Conservation (phyloP, 2,113 vertebrate genomes). For the Malurus elegans region DNA sequence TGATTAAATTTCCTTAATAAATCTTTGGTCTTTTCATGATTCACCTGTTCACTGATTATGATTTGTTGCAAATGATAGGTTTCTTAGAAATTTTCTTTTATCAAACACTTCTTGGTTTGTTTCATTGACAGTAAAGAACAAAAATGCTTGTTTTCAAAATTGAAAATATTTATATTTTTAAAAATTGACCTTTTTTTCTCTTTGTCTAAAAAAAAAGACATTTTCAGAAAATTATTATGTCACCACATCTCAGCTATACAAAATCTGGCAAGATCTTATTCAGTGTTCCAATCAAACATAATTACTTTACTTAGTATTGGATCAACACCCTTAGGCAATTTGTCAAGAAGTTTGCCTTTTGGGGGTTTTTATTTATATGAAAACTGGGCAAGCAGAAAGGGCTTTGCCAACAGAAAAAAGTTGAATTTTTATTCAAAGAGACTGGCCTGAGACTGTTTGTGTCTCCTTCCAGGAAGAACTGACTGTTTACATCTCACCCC, state of each 20-base stretch:
- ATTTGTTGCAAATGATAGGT: not conserved
- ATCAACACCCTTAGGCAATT: not conserved
- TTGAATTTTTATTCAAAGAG: not conserved
- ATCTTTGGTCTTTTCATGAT: not conserved
- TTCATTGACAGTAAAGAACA: not conserved
- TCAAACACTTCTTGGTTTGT: not conserved
- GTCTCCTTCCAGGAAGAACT: not conserved
- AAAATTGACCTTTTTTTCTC: not conserved
- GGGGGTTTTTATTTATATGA: not conserved
- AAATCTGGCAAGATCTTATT: not conserved
- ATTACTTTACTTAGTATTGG: not conserved
- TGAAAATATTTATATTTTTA: not conserved
- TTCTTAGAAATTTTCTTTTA: not conserved
- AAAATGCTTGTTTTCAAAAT: not conserved
- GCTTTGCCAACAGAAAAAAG: not conserved
- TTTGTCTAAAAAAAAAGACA: not conserved
- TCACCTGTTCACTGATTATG: accelerated
- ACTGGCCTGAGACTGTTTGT: not conserved
- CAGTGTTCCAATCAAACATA: not conserved
- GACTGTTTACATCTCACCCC: not conserved
- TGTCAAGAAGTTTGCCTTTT: not conserved
- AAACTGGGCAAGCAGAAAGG: not conserved
- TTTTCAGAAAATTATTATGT: not conserved
- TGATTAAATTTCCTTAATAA: not conserved
- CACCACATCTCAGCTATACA: not conserved